Conservation (phyloP, 2,888 invertebrate species). For the Hemicrepidius hirtus region DNA sequence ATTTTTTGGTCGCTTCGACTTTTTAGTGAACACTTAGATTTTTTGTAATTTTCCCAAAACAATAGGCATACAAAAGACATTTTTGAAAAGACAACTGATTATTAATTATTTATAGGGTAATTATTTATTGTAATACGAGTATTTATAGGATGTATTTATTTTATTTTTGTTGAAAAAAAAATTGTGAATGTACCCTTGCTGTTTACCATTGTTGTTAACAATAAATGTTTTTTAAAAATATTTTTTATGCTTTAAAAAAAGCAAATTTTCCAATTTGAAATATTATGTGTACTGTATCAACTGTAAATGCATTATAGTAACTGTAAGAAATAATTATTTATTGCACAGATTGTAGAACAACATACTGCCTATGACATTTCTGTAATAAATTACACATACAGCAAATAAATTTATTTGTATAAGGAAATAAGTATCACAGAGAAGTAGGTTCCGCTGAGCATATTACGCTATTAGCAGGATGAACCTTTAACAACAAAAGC, state of each 20-base stretch:
- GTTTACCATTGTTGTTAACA: slow-evolving; percentile 33
- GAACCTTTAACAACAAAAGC: no score
- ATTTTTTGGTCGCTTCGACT: slow-evolving; percentile 37
- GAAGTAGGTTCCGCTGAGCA: no score
- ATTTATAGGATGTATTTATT: slow-evolving; percentile 33
- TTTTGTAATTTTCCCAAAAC: neutral
- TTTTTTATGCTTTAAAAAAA: neutral
- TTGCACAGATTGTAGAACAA: no score
- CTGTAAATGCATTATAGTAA: neutral
- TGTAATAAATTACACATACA: no score
- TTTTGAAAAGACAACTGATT: slow-evolving; percentile 22
- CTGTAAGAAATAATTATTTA: no score
- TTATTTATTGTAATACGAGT: slow-evolving; percentile 38
- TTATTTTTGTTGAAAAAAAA: slow-evolving; percentile 26
- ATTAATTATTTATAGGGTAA: slow-evolving; percentile 3
- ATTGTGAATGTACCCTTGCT: slow-evolving; percentile 24
- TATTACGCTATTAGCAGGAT: no score
- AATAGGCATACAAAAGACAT: slow-evolving; percentile 17
- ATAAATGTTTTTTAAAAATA: slow-evolving; percentile 20
- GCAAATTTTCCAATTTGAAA: no score
- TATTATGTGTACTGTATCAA: neutral
- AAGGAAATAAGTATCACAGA: no score
- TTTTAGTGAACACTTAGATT: neutral
- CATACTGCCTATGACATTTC: no score
- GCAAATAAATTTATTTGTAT: no score